Conservation (phyloP, 2,797 vertebrate species). For the Picus viridis region DNA sequence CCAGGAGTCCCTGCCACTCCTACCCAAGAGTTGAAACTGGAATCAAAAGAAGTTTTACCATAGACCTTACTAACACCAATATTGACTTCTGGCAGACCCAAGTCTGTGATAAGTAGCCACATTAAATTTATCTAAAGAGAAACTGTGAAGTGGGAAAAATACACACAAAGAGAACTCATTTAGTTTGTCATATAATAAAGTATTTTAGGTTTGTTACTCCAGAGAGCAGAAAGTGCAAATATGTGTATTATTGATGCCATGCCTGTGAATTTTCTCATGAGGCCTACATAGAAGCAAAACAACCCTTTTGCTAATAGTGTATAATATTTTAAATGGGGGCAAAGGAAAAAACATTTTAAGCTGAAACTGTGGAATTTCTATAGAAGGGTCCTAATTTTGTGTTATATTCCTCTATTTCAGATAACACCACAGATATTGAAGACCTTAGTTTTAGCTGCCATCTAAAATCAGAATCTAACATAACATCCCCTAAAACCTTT, state of each 20-base stretch:
- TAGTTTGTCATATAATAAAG: not conserved
- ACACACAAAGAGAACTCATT: not conserved
- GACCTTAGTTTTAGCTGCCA: conserved; percentile 32
- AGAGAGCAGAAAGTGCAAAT: not conserved
- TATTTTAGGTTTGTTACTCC: not conserved
- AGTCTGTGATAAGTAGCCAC: not conserved
- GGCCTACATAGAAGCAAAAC: not conserved
- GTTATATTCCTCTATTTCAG: conserved; percentile 2
- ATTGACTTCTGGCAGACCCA: not conserved
- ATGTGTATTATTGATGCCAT: not conserved
- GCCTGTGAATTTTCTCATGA: conserved; percentile 8
- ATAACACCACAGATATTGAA: conserved; percentile 42
- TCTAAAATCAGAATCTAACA: conserved; percentile 24
- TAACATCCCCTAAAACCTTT: not conserved
- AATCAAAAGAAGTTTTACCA: conserved; percentile 1
- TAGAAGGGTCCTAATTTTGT: conserved; percentile 12
- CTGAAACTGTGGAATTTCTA: conserved; percentile 14
- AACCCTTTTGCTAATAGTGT: not conserved
- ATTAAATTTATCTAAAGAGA: conserved; percentile 20
- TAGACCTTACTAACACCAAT: not conserved
- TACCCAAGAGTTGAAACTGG: not conserved
- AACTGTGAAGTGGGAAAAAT: not conserved
- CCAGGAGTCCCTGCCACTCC: not conserved
- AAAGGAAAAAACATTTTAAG: conserved; percentile 49
- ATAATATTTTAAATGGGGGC: conserved; percentile 47